A percentile compares a stretch with the other conserved stretches of the same genome.
Conservation (phyloP, 2,113 vertebrate species). For the Oryzias melastigma region DNA sequence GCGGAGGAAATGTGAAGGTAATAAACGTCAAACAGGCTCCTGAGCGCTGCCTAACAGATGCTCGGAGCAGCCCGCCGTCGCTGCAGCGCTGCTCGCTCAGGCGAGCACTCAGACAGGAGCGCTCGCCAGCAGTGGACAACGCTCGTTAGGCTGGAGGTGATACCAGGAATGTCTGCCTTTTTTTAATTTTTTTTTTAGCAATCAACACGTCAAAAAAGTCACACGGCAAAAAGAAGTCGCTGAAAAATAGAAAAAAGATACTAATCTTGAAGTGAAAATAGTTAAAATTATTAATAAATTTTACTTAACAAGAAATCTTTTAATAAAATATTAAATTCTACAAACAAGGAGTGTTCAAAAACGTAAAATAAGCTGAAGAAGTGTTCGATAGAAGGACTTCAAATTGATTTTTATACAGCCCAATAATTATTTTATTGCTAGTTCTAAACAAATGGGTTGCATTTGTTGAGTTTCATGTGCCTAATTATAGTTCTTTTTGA, state of each 20-base stretch:
- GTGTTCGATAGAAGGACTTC: conserved; percentile 4
- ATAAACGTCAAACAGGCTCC: conserved; percentile 77
- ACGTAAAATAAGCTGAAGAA: too few species aligned
- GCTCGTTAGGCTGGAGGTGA: conserved; percentile 82
- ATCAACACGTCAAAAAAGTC: too few species aligned
- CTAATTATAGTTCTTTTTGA: too few species aligned
- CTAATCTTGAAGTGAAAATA: too few species aligned
- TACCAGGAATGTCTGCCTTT: conserved; percentile 74
- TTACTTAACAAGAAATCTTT: conserved; percentile 62
- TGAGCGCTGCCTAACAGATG: conserved; percentile 79
- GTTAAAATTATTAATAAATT: conserved; percentile 68
- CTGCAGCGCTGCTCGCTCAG: conserved; percentile 70
- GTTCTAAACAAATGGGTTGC: too few species aligned
- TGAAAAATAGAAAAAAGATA: too few species aligned
- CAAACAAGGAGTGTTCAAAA: too few species aligned
- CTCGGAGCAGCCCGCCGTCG: conserved; percentile 78
- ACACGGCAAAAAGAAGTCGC: too few species aligned
- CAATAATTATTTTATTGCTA: too few species aligned
- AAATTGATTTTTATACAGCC: too few species aligned
- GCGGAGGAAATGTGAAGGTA: conserved; percentile 76
- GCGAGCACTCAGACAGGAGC: conserved; percentile 67
- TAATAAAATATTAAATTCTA: too few species aligned
- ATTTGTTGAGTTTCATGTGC: too few species aligned
- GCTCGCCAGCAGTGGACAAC: conserved; percentile 78
- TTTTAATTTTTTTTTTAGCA: conserved; percentile 31